Evolutionary conservation across 2,113 vertebrate species (phyloP), one percentile per base, ranked within the genome.

Genomic region (Amblyornis subalaris): DNA sequence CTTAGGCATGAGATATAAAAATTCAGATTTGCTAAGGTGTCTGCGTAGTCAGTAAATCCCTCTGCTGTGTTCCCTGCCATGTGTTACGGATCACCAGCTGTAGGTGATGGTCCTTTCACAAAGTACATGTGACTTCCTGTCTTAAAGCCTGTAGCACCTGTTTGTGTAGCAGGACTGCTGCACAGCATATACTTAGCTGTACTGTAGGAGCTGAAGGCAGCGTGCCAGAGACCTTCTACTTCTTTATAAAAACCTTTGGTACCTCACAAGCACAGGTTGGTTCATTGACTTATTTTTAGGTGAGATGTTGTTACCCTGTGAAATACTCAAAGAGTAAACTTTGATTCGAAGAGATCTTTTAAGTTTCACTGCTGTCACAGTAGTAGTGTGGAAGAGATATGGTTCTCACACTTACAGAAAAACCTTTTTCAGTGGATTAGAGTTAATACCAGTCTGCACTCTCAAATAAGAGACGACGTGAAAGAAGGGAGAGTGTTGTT

Each of bases 301-400:
- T 45, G 13, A 69, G 25, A 25, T 31, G 8, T 7, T 57, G 31
- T 35, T 73, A 61, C 45, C 40, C 0, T 2, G 61, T 76, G 57
- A 80, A 90, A 62, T 80, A 47, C 12, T 66, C 23, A 29, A 62
- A 74, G 42, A 16, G 14, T 18, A 42, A 55, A 12, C 14, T 80
- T 61, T 1, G 5, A 14, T 77, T 66, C 0, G 0, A 3, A 69
- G 51, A 42, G 8, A 54, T 33, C 18, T 76, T 55, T 18, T 10
- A 70, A 53, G 24, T 55, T 79, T 75, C 9, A 2, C 19, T 61
- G 33, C n/a, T 33, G 29, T 40, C 70, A 18, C 40, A 48, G 33
- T 35, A 40, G 12, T 47, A 28, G 1, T n/a, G 17, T 35, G 81
- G 33, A 64, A 77, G 61, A 62, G 45, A 20, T 11, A 5, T 2